phyloP scores from a whole-genome alignment of 2,888 invertebrate genomes.

The Ennomos fuscantarius region DNA sequence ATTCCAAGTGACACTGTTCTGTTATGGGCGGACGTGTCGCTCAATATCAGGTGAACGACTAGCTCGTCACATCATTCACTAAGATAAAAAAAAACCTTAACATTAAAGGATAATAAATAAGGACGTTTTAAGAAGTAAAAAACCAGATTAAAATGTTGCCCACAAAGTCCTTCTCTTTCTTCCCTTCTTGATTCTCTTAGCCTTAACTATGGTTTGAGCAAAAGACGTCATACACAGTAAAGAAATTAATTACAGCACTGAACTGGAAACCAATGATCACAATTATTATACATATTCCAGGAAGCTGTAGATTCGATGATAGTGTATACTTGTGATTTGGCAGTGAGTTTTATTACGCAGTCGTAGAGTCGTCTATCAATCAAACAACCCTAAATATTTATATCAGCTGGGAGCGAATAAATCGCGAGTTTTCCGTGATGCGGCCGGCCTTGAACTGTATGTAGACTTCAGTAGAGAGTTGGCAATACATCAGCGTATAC shows the following conservation, averaged over 20 bases:
- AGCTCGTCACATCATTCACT: too few species aligned
- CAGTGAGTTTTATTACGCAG: conserved; percentile 34
- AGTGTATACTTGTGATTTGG: conserved; percentile 28
- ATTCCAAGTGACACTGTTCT: too few species aligned
- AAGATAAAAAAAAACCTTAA: too few species aligned
- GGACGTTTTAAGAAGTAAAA: not conserved
- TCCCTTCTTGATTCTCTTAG: too few species aligned
- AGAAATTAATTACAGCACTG: conserved; percentile 29
- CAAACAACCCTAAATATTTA: conserved; percentile 36
- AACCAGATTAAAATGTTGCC: not conserved
- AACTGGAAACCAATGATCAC: conserved; percentile 29
- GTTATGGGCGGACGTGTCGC: too few species aligned
- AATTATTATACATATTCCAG: conserved; percentile 32
- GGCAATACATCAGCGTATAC: conserved; percentile 40
- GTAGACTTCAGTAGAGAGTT: conserved; percentile 35
- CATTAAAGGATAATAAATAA: not conserved
- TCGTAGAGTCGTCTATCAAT: conserved; percentile 18
- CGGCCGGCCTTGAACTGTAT: conserved; percentile 60
- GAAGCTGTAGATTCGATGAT: conserved; percentile 28
- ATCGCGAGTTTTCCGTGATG: conserved; percentile 37
- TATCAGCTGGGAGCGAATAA: conserved; percentile 45
- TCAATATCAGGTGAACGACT: too few species aligned
- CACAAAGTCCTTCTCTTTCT: not conserved
- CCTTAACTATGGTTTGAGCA: conserved; percentile 10
- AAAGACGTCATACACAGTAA: conserved; percentile 19